Evolutionary conservation across 2,888 invertebrate species (phyloP).

Genomic region (Embidobia sp.): DNA sequence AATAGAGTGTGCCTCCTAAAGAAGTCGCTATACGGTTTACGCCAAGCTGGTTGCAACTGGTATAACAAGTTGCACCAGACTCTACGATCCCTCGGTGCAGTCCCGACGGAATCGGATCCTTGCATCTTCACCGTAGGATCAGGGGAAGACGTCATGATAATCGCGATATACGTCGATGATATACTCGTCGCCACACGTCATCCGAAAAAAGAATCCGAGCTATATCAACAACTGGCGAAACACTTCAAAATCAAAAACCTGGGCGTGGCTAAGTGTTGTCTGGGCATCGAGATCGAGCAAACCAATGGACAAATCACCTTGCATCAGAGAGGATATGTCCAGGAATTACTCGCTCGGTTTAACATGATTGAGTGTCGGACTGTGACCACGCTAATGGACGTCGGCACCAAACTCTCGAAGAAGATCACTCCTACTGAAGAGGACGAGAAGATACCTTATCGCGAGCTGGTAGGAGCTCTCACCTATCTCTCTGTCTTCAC

Average conservation of each 20-base stretch:
- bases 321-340: neutral
- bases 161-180: no score
- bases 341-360: constrained; percentile 5
- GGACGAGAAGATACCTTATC: constrained; percentile 22
- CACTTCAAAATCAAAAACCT: no score
- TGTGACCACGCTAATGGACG: constrained; percentile 16
- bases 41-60: constrained; percentile 62
- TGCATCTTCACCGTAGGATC: constrained; percentile 4
- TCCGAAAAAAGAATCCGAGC: no score
- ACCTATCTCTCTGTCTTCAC: constrained; percentile 34
- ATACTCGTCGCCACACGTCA: neutral
- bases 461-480: constrained; percentile 37
- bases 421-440: neutral
- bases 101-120: constrained; percentile 4
- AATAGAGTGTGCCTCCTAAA: neutral
- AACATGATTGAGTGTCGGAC: constrained; percentile 39
- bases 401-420: constrained; percentile 7
- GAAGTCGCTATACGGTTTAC: constrained; percentile 10
- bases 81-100: neutral
- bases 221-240: no score
- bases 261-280: no score
- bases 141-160: neutral
- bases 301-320: no score
- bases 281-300: no score
- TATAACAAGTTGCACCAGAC: constrained; percentile 30